Base-by-base conservation (phyloP, 2,888 invertebrate species). In the Drosophila histrio region DNA sequence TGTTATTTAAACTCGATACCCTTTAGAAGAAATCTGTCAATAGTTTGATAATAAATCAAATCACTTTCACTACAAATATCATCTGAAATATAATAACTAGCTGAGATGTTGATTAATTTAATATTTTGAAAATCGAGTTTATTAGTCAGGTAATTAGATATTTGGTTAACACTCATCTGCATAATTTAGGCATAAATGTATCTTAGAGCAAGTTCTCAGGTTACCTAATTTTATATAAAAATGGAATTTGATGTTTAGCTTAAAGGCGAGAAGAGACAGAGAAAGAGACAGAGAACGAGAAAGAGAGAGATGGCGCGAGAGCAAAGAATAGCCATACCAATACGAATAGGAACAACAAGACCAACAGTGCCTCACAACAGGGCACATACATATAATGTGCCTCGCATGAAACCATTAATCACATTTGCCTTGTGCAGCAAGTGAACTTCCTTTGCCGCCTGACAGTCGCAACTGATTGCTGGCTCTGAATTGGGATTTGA, bases 401-500 rank as follows among this genome's bases (percentile, higher is more conserved):
- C 90, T 89, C 60, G 62, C 36, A 74, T 71, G 63, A 80, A 81
- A 91, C 89, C 91, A 91, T 91, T 91, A 91, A 91, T 91, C 91
- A 91, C 90, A 87, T 84, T 84, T 78, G 79, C 72, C 88, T 88
- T 84, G 88, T 89, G 89, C 90, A 90, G 90, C 90, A 90, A 90
- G 90, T 90, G 90, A 90, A 90, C 90, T 90, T 90, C 90, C 89
- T 90, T 90, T 88, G 83, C 89, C 84, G 89, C 83, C 90, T 90
- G 90, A 90, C 90, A 90, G 90, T 89, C 90, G 87, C 90, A 90
- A 90, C 90, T 89, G 90, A 90, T 90, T 90, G 90, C 82, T 88
- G 89, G 89, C 79, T 88, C 89, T 81, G 87, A 84, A 89, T 88
- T 89, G 87, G 90, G 89, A 90, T 89, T 89, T 89, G 65, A 63